Evolutionary conservation across 2,113 vertebrate species (phyloP).

Genomic region (Rhinopomastus cyanomelas): DNA sequence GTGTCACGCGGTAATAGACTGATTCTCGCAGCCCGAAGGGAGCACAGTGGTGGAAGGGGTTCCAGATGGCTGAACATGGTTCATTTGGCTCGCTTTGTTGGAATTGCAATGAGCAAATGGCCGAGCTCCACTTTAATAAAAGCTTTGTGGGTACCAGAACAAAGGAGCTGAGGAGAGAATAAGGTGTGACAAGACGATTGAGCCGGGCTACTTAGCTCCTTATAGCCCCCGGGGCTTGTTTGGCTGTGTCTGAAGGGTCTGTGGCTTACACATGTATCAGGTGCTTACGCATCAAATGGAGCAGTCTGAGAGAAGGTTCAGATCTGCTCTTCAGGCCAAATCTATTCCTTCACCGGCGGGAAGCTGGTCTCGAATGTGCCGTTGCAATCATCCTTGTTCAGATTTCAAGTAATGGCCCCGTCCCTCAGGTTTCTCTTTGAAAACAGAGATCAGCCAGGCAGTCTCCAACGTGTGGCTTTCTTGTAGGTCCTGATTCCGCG

Average conservation of each 20-base stretch:
- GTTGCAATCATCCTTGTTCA: not conserved
- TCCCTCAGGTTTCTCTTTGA: constrained; percentile 11
- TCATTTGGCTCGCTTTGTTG: constrained; percentile 57
- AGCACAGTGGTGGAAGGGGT: constrained; percentile 32
- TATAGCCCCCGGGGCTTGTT: not conserved
- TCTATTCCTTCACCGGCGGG: not conserved
- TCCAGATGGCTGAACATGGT: constrained; percentile 42
- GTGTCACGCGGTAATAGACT: constrained; percentile 30
- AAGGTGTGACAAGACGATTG: constrained; percentile 43
- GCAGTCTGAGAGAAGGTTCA: not conserved
- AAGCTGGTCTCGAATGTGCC: not conserved
- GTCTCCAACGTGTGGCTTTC: constrained; percentile 20
- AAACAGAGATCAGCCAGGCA: constrained; percentile 1
- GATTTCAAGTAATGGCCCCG: not conserved
- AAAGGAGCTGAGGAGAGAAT: constrained; percentile 12
- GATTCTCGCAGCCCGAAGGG: constrained; percentile 32
- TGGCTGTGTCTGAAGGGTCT: not conserved
- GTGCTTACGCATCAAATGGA: constrained; percentile 4
- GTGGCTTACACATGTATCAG: not conserved
- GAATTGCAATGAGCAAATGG: constrained; percentile 38
- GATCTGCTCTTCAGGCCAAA: not conserved
- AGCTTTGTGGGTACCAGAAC: constrained; percentile 35
- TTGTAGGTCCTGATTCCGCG: constrained; percentile 6
- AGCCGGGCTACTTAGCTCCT: not conserved
- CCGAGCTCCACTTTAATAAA: constrained; percentile 49